Base-by-base conservation (phyloP, 2,113 vertebrate genomes). In the Eubucco bourcierii region DNA sequence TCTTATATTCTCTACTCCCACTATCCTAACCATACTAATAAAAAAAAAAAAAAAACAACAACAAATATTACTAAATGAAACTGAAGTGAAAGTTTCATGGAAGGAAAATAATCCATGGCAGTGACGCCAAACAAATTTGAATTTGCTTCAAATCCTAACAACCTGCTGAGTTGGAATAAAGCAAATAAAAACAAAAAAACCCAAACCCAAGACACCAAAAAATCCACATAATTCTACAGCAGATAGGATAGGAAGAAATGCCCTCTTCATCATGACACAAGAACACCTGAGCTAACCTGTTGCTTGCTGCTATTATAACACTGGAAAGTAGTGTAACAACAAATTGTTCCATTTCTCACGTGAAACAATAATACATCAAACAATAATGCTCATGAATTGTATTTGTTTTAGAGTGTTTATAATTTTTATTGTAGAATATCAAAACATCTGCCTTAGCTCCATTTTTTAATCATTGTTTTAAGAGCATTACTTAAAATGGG, bases 1-100 rank as follows among this genome's bases (percentile, higher is more conserved):
- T 83, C 41, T 64, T 90, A 87, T 75, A 90, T 76, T 90, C 25
- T 53, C 50, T 73, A 75, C 66, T 90, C 86, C 88, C 71, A 86
- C 76, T 67, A 83, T 88, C 68, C 11, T 87, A 89, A 52, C 50
- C 80, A 73, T 70, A 56, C 19, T 95, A 90, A 88, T 95, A 94
- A 91, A 95, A 95, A 95, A 13, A 94, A 90, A 88, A 94, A 94
- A 91, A 95, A 95, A 95, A 13, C 37, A 84, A 59, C 58, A 94
- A 92, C 72, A 94, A 96, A 88, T 88, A 95, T 61, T 88, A 68
- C 34, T 50, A 76, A 88, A 90, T 58, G 39, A 90, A 90, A 73
- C 21, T 33, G 29, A 84, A 94, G 31, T 5, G 17, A 68, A 91
- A 86, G 20, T 94, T 95, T 78, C 56, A 79, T 37, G 59, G 53